These are phyloP conservation scores for Agelas oroides DNA, from an alignment of 37 sponge, comb jelly and placozoan genomes.

Conservation along the genomic window DNA sequence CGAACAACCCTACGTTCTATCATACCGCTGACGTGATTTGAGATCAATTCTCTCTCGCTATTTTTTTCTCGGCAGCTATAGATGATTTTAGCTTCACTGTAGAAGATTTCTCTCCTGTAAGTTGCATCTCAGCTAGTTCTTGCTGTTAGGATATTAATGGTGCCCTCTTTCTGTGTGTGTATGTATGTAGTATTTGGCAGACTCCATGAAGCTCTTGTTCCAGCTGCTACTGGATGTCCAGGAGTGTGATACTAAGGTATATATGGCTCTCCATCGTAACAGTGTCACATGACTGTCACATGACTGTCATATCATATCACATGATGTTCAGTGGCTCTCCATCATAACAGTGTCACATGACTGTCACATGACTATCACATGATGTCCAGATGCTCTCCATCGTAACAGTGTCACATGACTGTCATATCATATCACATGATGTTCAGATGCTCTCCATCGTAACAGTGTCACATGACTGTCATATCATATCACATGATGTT, in stretches of 20 bases:
- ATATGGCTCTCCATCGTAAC: too few relatives aligned
- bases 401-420: too few relatives aligned
- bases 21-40: too few relatives aligned
- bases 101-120: slow-evolving; percentile 76
- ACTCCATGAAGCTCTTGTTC: slow-evolving; percentile 39
- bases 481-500: too few relatives aligned
- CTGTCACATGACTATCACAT: slow-evolving; percentile 1
- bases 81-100: slow-evolving; percentile 76
- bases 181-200: slow-evolving; percentile 57
- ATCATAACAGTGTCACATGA: neutral
- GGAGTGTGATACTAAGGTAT: slow-evolving; percentile 68
- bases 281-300: too few relatives aligned
- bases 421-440: too few relatives aligned
- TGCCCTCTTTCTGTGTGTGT: too few relatives aligned
- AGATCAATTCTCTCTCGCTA: too few relatives aligned
- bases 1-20: neutral
- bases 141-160: too few relatives aligned
- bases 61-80: slow-evolving; percentile 45
- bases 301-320: too few relatives aligned
- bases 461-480: too few relatives aligned
- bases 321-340: neutral
- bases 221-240: slow-evolving; percentile 55
- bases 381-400: slow-evolving; percentile 57
- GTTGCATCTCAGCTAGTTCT: neutral
- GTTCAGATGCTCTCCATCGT: neutral